Percentiles rank a stretch among this genome's conserved stretches.
These are phyloP conservation scores for Festucalex cinctus DNA, from an alignment of 2,113 vertebrate genomes.

Conservation along the genomic window DNA sequence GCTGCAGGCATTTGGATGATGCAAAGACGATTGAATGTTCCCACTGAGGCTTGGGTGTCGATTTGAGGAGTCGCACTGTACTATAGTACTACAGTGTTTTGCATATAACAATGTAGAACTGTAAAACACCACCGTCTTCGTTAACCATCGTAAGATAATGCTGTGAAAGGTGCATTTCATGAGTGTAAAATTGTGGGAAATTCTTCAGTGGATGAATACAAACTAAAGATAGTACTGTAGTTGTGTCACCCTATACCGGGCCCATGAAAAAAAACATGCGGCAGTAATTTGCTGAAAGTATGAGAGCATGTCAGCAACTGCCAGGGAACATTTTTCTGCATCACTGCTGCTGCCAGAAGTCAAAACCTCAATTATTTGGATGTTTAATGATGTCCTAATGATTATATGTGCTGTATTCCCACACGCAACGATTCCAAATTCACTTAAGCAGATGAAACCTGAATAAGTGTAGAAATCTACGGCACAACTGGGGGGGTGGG, in stretches of 20 bases:
- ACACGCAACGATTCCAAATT: background rate
- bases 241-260: background rate
- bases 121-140: background rate
- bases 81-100: constrained; percentile 25
- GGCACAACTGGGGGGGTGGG: no score
- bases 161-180: background rate
- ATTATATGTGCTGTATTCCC: background rate
- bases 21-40: background rate
- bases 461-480: no score
- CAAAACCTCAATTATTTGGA: background rate
- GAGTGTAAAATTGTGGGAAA: background rate
- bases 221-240: no score
- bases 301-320: background rate
- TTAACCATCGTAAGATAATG: background rate
- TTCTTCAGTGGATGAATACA: background rate
- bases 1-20: constrained; percentile 4
- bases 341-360: background rate
- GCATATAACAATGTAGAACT: background rate
- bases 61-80: background rate
- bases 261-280: background rate
- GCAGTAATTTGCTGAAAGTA: background rate
- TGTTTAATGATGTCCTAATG: background rate
- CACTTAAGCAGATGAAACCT: no score
- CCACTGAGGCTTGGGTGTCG: constrained; percentile 10
- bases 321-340: constrained; percentile 3